A percentile compares a stretch with the other conserved stretches of the same genome.
phyloP scores from a whole-genome alignment of 2,797 vertebrate species.

The Protonibea diacanthus region DNA sequence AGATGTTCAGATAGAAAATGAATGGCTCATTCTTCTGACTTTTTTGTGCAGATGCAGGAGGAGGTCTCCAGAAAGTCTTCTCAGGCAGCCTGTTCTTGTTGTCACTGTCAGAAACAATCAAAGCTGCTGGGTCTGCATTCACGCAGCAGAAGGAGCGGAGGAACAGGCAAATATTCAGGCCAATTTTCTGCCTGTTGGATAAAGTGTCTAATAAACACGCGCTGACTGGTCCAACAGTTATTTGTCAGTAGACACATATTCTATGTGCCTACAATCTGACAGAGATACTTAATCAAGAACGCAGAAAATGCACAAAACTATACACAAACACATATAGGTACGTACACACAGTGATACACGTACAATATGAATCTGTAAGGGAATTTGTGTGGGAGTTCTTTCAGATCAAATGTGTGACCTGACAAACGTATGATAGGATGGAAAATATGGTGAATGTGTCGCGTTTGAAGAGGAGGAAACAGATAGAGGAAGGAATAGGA shows the following conservation, averaged over 20 bases:
- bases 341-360: background rate
- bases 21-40: slow-evolving; percentile 52
- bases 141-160: slow-evolving; percentile 61
- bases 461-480: slow-evolving; percentile 57
- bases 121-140: slow-evolving; percentile 62
- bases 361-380: background rate
- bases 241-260: slow-evolving; percentile 61
- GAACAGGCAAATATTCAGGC: slow-evolving; percentile 71
- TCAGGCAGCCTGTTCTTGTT: slow-evolving; percentile 76
- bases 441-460: slow-evolving; percentile 70
- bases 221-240: slow-evolving; percentile 53
- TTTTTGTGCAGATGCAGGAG: slow-evolving; percentile 41
- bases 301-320: slow-evolving; percentile 14
- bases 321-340: slow-evolving; percentile 14
- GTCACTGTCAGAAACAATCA: slow-evolving; percentile 82
- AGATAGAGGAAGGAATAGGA: slow-evolving; percentile 46
- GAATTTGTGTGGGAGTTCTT: slow-evolving; percentile 48
- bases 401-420: slow-evolving; percentile 65
- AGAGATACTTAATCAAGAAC: slow-evolving; percentile 37
- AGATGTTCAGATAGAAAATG: slow-evolving; percentile 19
- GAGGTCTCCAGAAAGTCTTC: slow-evolving; percentile 60
- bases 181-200: slow-evolving; percentile 77
- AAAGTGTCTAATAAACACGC: slow-evolving; percentile 72
- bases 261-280: slow-evolving; percentile 23
- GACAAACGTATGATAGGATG: slow-evolving; percentile 61